These are phyloP conservation scores for Nineta flava DNA, from an alignment of 2,888 invertebrate genomes.

Conservation along the genomic window DNA sequence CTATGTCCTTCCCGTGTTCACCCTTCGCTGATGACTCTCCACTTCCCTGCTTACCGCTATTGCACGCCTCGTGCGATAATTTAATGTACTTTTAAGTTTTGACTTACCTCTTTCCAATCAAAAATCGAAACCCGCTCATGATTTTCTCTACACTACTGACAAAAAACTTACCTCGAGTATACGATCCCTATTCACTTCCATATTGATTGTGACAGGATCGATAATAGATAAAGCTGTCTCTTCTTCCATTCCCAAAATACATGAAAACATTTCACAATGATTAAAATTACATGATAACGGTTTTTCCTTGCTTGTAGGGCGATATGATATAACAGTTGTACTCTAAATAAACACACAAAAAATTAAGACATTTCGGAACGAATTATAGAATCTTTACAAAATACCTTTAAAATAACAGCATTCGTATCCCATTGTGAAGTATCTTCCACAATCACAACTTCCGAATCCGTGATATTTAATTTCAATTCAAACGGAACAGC, in stretches of 20 bases:
- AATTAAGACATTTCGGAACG: neutral
- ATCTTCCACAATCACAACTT: conserved; percentile 87
- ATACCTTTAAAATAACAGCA: conserved; percentile 74
- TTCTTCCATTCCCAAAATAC: conserved; percentile 77
- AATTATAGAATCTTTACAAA: neutral
- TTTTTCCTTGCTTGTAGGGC: conserved; percentile 47
- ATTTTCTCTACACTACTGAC: neutral
- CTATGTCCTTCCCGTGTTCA: no score
- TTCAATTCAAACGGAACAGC: conserved; percentile 58
- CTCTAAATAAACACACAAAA: conserved; percentile 38
- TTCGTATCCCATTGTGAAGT: conserved; percentile 77
- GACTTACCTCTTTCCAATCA: no score
- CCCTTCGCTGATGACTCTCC: no score
- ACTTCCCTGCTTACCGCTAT: no score
- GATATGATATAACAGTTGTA: conserved; percentile 75
- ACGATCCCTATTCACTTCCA: conserved; percentile 43
- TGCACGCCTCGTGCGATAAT: conserved; percentile 3
- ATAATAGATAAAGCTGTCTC: conserved; percentile 89
- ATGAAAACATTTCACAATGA: conserved; percentile 82
- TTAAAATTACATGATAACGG: conserved; percentile 77
- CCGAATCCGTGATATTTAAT: conserved; percentile 88
- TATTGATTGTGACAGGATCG: conserved; percentile 75
- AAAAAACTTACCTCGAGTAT: conserved; percentile 26
- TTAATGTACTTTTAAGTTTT: no score
- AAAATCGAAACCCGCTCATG: neutral